phyloP scores from a whole-genome alignment of 2,888 invertebrate genomes.

The Deilephila elpenor region DNA sequence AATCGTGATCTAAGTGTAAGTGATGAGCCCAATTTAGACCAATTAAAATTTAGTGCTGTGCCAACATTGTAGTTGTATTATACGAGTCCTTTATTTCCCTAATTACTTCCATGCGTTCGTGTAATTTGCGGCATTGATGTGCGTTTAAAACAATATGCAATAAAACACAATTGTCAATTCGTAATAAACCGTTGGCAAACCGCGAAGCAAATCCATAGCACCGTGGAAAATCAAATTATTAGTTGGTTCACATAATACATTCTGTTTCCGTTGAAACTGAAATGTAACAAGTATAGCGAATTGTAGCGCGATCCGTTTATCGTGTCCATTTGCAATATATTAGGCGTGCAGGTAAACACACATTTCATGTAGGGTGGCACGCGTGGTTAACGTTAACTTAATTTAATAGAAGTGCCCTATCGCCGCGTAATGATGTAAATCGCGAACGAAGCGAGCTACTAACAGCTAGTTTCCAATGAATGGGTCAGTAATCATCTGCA shows the following conservation, averaged over 20 bases:
- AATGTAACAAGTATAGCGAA: constrained; percentile 43
- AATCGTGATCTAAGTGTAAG: constrained; percentile 19
- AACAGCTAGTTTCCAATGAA: constrained; percentile 78
- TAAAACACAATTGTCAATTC: constrained; percentile 50
- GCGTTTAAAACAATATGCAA: constrained; percentile 19
- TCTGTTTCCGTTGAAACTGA: constrained; percentile 33
- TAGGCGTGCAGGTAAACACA: constrained; percentile 54
- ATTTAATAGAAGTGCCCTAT: constrained; percentile 62
- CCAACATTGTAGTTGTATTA: constrained; percentile 17
- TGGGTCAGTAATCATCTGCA: constrained; percentile 82
- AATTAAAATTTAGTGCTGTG: constrained; percentile 21
- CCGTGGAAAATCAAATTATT: constrained; percentile 52
- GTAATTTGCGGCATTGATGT: constrained; percentile 16
- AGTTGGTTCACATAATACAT: constrained; percentile 51
- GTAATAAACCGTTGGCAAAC: constrained; percentile 52
- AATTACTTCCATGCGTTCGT: neutral
- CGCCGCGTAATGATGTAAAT: constrained; percentile 65
- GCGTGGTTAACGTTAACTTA: constrained; percentile 67
- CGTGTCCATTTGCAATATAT: constrained; percentile 48
- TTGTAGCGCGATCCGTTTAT: constrained; percentile 43
- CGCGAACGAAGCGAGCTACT: constrained; percentile 59
- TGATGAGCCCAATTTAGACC: constrained; percentile 21
- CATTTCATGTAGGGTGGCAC: constrained; percentile 48
- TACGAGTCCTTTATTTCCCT: neutral
- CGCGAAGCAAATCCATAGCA: constrained; percentile 53